Evolutionary conservation across 2,888 invertebrate species (phyloP), one percentile per base, ranked within the genome.

Genomic region (Ormyrus labotus): DNA sequence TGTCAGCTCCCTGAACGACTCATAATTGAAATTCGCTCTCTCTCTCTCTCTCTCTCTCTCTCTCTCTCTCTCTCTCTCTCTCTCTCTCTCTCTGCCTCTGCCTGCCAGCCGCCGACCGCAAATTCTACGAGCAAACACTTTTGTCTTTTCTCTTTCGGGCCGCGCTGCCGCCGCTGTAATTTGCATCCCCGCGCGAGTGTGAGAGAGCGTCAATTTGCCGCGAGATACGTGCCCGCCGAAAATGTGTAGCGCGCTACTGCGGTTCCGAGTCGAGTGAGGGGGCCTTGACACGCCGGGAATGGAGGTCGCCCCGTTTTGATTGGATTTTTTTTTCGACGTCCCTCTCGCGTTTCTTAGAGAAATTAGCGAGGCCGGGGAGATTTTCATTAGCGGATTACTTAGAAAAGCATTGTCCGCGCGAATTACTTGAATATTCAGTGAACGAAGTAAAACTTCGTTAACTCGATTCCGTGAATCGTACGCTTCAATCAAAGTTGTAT

Each of bases 91-190:
- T 1, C 34, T 86, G 89, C 87, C 88, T 85, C 86, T 85, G 87
- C 85, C 86, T 86, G 87, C 85, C 34, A 4, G 85, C 86, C 83
- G 78, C 84, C 85, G 84, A 89, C 89, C 89, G 87, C 89, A 89
- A 89, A 89, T 89, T 87, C 87, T 85, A 83, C 87, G 86, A 87
- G 88, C 87, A 89, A 89, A 89, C 88, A 89, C 89, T 89, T 90
- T 89, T 89, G 88, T 89, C 88, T 88, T 84, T 84, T 71, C 70
- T 72, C n/a, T 13, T 60, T 11, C 61, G 68, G 67, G 6, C 51
- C 4, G 34, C 34, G 34, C 34, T 51, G 34, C 45, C 45, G 45
- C 51, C 58, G 5, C 45, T 51, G 72, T 68, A 81, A 81, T 81
- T 76, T 77, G 76, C 76, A 76, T 72, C 76, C 57, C 76, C 57